Evolutionary conservation across 2,888 invertebrate species (phyloP), one percentile per base, ranked within the genome.

Genomic region (Pseudeuparius sepicola): DNA sequence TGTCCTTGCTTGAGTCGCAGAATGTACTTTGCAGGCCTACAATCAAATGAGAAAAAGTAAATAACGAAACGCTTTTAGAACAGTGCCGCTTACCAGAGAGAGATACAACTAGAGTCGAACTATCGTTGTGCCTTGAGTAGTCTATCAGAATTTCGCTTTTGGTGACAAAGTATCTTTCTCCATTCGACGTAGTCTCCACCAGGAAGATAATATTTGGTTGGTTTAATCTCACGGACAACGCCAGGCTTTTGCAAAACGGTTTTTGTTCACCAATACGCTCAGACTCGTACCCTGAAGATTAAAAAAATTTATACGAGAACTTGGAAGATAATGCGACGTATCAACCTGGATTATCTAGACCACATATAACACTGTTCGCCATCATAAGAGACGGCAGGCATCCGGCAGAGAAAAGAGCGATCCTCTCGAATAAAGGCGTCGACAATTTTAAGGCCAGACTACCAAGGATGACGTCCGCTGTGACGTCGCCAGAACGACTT

Each of bases 121-220:
- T 67, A 34, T 73, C 75, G 1, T 71, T 68, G 50, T 80, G 79
- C 29, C 67, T 63, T 16, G 78, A 79, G 56, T 78, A 81, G 54
- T 82, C 82, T 1, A 79, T 63, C 12, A 78, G 63, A 7, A 81
- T 65, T 56, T 82, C 82, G 0, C 76, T 70, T 46, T 81, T 71
- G 5, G 84, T 65, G 7, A 85, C 68, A 41, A 63, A 62, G 41
- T 59, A 61, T 36, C 61, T 45, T 46, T 59, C 58, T 31, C 57
- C 73, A 13, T 68, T 70, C 24, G 72, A 70, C 5, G 68, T 68
- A n/a, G 70, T 63, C 47, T 75, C 75, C 1, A 80, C 77, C 54
- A 81, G 75, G 47, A 86, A 68, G 61, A 84, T 73, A 30, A 86
- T 66, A 60, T 86, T 85, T 1, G 86, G 85, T 52, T 80, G 76